Conservation (phyloP, 1,140 invertebrate genomes). For the Dufourea novaeangliae region DNA sequence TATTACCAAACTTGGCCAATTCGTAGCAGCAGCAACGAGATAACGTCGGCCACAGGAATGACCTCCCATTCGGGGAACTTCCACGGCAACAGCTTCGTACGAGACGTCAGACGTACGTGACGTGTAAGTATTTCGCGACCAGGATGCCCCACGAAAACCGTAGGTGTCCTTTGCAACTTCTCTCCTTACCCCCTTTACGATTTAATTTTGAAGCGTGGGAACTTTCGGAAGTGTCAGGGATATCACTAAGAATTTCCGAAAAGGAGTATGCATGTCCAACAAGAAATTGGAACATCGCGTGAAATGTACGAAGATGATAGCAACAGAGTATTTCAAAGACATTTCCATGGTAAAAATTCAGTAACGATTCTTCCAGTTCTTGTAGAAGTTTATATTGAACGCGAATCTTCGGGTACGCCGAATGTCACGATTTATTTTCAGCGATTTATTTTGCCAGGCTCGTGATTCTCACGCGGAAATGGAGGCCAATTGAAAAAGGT, state of each 20-base stretch:
- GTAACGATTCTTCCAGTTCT: too few relatives aligned
- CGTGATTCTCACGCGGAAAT: slow-evolving; percentile 39
- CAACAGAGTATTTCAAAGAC: too few relatives aligned
- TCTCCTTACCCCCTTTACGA: background rate
- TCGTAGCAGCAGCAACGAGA: slow-evolving; percentile 10
- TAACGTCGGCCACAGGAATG: slow-evolving; percentile 21
- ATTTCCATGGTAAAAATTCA: too few relatives aligned
- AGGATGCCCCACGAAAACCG: background rate
- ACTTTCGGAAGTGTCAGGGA: background rate
- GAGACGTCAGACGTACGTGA: background rate
- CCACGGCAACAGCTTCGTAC: background rate
- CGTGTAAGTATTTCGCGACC: background rate
- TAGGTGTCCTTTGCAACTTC: background rate
- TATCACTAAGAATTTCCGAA: background rate
- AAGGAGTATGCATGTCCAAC: too few relatives aligned
- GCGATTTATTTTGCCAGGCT: slow-evolving; percentile 38
- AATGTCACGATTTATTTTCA: too few relatives aligned
- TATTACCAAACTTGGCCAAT: slow-evolving; percentile 56
- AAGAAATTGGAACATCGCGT: too few relatives aligned
- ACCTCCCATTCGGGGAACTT: background rate
- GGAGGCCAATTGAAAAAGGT: slow-evolving; percentile 16
- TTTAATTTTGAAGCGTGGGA: background rate
- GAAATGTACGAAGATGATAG: too few relatives aligned
- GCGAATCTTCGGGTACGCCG: too few relatives aligned
- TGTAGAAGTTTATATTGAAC: too few relatives aligned